phyloP scores from a whole-genome alignment of 2,888 invertebrate species.

The Temnothorax unifasciatus region DNA sequence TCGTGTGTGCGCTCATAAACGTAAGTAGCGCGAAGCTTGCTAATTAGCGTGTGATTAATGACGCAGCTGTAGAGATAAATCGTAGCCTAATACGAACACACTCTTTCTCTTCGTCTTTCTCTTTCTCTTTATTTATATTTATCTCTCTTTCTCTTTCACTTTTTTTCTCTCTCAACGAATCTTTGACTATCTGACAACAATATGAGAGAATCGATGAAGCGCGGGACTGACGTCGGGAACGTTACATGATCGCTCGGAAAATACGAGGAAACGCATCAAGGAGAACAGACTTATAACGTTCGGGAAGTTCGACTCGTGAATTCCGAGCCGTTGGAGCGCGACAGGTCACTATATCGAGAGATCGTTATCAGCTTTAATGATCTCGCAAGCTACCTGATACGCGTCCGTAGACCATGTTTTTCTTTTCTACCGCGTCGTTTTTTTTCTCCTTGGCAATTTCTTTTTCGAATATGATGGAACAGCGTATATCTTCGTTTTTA shows the following conservation, averaged over 20 bases:
- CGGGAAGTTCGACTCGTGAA: slow-evolving; percentile 59
- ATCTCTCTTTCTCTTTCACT: not conserved
- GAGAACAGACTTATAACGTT: slow-evolving; percentile 24
- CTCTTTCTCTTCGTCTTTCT: not conserved
- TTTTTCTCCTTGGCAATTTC: not conserved
- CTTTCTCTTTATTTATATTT: not conserved
- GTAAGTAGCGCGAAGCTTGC: slow-evolving; percentile 42
- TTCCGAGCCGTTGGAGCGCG: slow-evolving; percentile 57
- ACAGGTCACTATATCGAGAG: slow-evolving; percentile 55
- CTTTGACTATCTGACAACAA: not conserved
- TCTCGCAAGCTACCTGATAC: slow-evolving; percentile 47
- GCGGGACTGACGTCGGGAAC: not conserved
- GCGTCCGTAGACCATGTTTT: slow-evolving; percentile 27
- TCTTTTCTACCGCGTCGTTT: not conserved
- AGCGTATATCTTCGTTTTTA: not conserved
- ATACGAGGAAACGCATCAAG: slow-evolving; percentile 21
- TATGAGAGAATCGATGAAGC: slow-evolving; percentile 15
- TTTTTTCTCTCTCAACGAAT: not conserved
- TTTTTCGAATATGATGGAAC: not conserved
- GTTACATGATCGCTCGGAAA: slow-evolving; percentile 20
- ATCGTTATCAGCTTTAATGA: slow-evolving; percentile 65
- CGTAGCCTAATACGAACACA: slow-evolving; percentile 30
- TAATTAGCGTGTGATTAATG: slow-evolving; percentile 50
- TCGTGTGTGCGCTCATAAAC: slow-evolving; percentile 15
- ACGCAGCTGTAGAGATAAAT: slow-evolving; percentile 28